Conservation (phyloP, 1,140 invertebrate species). For the Ips nitidus region DNA sequence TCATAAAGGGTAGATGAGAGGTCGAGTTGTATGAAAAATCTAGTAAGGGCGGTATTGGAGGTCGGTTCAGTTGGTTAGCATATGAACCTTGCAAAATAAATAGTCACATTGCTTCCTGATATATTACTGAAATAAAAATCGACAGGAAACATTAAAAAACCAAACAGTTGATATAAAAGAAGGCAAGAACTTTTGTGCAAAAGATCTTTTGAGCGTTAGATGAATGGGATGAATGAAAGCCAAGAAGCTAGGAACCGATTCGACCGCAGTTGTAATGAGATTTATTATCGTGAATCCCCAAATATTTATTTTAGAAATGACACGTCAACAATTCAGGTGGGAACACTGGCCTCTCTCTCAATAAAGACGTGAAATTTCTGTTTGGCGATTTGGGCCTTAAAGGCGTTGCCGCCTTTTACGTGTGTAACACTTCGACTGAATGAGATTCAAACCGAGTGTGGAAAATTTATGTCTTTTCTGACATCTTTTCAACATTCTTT, state of each 20-base stretch:
- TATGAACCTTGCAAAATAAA: no score
- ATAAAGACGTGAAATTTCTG: constrained; percentile 42
- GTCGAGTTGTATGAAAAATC: not conserved
- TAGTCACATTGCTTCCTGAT: not conserved
- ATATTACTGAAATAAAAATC: constrained; percentile 7
- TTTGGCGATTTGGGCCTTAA: constrained; percentile 34
- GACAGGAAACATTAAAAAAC: constrained; percentile 24
- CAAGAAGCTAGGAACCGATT: constrained; percentile 29
- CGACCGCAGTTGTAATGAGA: constrained; percentile 48
- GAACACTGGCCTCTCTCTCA: constrained; percentile 32
- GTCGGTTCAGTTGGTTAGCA: no score
- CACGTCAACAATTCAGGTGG: constrained; percentile 44
- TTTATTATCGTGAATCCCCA: constrained; percentile 47
- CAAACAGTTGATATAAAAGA: constrained; percentile 11
- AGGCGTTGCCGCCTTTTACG: constrained; percentile 38
- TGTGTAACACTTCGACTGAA: constrained; percentile 31
- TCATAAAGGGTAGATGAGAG: constrained; percentile 1
- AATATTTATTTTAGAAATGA: constrained; percentile 48
- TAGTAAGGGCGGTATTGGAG: not conserved
- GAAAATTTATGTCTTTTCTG: constrained; percentile 40
- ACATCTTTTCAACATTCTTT: constrained; percentile 23
- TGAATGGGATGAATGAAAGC: constrained; percentile 25
- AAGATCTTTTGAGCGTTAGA: constrained; percentile 18
- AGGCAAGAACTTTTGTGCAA: constrained; percentile 27
- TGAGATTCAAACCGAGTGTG: constrained; percentile 28